Conservation (phyloP, 1,140 invertebrate genomes). For the Aleiodes sp. region DNA sequence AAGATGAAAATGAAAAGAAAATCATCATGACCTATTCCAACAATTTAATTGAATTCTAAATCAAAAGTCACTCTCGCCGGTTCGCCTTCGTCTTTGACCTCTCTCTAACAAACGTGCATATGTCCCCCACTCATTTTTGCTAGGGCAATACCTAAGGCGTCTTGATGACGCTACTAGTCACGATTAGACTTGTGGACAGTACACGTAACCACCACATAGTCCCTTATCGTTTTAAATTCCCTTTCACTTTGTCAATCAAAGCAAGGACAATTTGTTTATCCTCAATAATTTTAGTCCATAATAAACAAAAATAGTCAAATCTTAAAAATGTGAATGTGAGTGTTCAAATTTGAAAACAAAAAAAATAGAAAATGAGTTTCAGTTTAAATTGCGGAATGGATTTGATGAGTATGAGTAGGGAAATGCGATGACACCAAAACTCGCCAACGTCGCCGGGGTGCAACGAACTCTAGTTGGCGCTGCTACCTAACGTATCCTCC, state of each 20-base stretch:
- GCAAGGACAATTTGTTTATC: too few species aligned
- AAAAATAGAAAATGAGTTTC: too few species aligned
- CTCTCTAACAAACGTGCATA: slow-evolving; percentile 6
- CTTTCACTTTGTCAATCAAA: slow-evolving; percentile 33
- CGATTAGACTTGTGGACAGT: slow-evolving; percentile 28
- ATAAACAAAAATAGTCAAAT: too few species aligned
- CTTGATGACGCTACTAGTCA: slow-evolving; percentile 33
- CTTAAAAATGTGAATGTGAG: too few species aligned
- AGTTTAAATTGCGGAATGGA: too few species aligned
- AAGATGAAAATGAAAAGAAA: background rate
- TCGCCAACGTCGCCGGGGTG: slow-evolving; percentile 7
- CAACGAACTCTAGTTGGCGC: slow-evolving; percentile 15
- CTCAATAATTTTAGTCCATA: too few species aligned
- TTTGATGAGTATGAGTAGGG: background rate
- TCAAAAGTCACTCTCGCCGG: slow-evolving; percentile 10
- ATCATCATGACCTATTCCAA: slow-evolving; percentile 22
- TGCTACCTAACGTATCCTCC: background rate
- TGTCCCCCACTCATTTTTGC: slow-evolving; percentile 33
- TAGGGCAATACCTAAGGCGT: slow-evolving; percentile 19
- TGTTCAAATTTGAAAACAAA: too few species aligned
- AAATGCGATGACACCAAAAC: slow-evolving; percentile 14
- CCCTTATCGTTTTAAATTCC: slow-evolving; percentile 23
- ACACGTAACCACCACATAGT: slow-evolving; percentile 29
- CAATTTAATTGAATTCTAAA: slow-evolving; percentile 1
- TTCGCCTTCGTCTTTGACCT: slow-evolving; percentile 32